A percentile compares a stretch with the other conserved stretches of the same genome.
Evolutionary conservation across 2,113 vertebrate species (phyloP).

Genomic region (Mastomys coucha): DNA sequence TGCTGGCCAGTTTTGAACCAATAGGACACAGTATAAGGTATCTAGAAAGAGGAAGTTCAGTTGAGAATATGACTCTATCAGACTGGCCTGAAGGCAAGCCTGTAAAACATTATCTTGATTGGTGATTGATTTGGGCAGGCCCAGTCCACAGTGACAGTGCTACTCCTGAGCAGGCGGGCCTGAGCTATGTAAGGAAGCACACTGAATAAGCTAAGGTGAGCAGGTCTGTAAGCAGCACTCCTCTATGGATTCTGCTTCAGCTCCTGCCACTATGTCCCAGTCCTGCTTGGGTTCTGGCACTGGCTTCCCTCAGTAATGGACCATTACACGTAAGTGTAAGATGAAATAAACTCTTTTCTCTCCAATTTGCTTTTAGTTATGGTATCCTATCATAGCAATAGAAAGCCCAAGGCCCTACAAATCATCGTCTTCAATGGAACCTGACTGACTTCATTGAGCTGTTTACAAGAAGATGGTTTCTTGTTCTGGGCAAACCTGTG

Average conservation of each 20-base stretch:
- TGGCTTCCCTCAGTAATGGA: background rate
- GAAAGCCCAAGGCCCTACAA: background rate
- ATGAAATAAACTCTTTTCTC: background rate
- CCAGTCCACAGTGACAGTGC: background rate
- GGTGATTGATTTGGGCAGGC: background rate
- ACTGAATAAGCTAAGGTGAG: background rate
- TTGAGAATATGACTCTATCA: background rate
- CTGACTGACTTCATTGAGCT: background rate
- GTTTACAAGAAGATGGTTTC: conserved; percentile 1
- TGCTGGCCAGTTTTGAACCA: background rate
- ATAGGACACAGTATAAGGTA: too few relatives aligned
- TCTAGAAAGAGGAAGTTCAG: background rate
- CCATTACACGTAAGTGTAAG: background rate
- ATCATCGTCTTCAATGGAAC: background rate
- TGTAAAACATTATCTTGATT: background rate
- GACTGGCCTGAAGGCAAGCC: background rate
- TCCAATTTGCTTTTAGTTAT: background rate
- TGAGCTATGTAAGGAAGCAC: background rate
- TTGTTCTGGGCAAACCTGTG: background rate
- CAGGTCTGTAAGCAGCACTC: too few relatives aligned
- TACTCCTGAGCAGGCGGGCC: background rate
- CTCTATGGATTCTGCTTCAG: background rate
- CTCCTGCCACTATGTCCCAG: background rate
- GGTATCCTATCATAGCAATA: background rate
- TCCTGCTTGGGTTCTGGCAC: background rate